Base-by-base conservation (phyloP, 53 echinoderm and acorn worm species). In the Crossaster papposus region DNA sequence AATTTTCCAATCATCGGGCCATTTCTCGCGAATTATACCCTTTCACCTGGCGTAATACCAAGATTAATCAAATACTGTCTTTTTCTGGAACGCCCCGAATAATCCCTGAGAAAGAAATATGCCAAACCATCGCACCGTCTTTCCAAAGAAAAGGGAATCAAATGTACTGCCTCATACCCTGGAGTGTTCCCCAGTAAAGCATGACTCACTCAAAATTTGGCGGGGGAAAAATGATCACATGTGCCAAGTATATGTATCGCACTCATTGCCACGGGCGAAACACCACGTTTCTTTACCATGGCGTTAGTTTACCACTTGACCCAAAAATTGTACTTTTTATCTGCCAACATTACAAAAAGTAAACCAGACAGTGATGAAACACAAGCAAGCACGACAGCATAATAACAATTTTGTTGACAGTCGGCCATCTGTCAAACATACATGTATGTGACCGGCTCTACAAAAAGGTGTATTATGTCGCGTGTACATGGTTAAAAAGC, bases 161-260 rank as follows among this genome's bases (percentile, higher is more conserved):
- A 51, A 29, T 14, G 3, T 30, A 30, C 29, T 79, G 30, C 75
- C 18, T 13, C 10, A 20, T 33, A 12, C 35, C 29, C 75, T 36
- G 31, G 9, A 75, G 75, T 75, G 75, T 75, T 75, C 35, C 11
- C 17, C 31, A 2, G 36, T 36, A 10, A 30, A 32, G 75, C 36
- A 36, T 75, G 75, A 75, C 75, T 75, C 75, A 75, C 75, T 10
- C 12, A 11, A 58, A 75, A 75, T 14, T 36, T 75, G 75, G 75
- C 36, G 9, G 75, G 22, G 36, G 14, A 70, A 30, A 70, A 30
- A 30, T 70, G 9, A 10, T 30, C 70, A 30, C 31, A 13, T 20
- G 24, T 30, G 64, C 64, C 64, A 64, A 30, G 31, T 70, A 70
- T 70, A n/a, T n/a, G n/a, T n/a, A 12, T 70, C 23, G 9, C 70